A percentile compares a stretch with the other conserved stretches of the same genome.
These are phyloP conservation scores for Prionailurus viverrinus DNA, from an alignment of 2,113 vertebrate genomes.

Conservation along the genomic window DNA sequence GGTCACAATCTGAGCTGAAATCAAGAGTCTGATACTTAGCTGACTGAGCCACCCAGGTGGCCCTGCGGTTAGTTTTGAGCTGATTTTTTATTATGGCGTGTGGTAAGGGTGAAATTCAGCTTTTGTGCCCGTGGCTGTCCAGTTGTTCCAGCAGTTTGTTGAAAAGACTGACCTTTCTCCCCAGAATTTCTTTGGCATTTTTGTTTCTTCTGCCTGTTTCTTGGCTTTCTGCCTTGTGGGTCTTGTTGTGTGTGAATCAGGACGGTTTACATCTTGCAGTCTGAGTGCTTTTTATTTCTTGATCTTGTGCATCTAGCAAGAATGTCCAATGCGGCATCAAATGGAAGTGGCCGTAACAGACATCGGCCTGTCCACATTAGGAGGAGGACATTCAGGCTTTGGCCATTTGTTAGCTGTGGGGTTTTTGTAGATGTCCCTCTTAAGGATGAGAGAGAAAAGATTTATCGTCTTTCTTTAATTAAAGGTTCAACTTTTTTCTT, in stretches of 20 bases:
- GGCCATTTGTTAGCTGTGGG: background rate
- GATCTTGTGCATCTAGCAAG: background rate
- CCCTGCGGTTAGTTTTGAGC: background rate
- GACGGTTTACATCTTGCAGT: background rate
- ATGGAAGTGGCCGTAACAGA: background rate
- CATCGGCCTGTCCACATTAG: background rate
- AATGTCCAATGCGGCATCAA: background rate
- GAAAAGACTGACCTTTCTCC: background rate
- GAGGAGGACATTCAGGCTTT: background rate
- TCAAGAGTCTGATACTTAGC: too few relatives aligned
- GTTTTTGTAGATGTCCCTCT: background rate
- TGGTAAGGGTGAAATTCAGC: background rate
- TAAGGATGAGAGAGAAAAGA: slow-evolving; percentile 10
- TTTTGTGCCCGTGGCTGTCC: background rate
- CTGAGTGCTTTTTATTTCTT: background rate
- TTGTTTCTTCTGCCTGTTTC: background rate
- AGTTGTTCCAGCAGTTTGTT: background rate
- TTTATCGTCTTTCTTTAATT: background rate
- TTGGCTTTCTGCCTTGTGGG: background rate
- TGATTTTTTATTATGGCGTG: background rate
- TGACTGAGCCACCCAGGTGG: too few relatives aligned
- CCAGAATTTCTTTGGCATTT: background rate
- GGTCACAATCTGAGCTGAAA: too few relatives aligned
- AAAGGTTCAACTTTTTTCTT: background rate
- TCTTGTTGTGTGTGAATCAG: background rate